phyloP scores from a whole-genome alignment of 2,797 vertebrate species.

The Neoniphon sammara region DNA sequence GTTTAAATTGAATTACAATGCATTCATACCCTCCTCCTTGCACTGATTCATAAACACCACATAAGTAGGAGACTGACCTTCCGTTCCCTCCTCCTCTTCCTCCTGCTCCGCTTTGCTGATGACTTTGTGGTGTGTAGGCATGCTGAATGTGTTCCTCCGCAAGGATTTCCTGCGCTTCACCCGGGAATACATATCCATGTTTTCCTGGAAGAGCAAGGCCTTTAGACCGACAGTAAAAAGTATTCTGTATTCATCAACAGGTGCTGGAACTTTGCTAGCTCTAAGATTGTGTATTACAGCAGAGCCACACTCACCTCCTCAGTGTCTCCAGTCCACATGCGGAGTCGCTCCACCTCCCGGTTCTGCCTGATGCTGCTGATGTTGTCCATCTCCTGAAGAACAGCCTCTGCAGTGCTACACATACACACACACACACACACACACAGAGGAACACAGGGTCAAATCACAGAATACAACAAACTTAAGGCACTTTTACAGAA shows the following conservation, averaged over 20 bases:
- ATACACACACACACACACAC: not conserved
- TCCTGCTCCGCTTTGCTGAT: slow-evolving; percentile 90
- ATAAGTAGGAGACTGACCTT: slow-evolving; percentile 65
- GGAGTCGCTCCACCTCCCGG: slow-evolving; percentile 95
- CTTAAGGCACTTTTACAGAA: slow-evolving; percentile 5
- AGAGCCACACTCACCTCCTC: slow-evolving; percentile 88
- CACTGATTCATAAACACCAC: slow-evolving; percentile 15
- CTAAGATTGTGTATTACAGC: not conserved
- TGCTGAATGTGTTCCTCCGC: slow-evolving; percentile 92
- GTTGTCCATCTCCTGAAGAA: slow-evolving; percentile 99
- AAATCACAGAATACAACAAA: not conserved
- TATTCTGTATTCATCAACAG: not conserved
- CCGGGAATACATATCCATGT: slow-evolving; percentile 99
- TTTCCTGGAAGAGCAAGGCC: slow-evolving; percentile 86
- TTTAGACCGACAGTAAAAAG: not conserved
- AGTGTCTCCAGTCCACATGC: slow-evolving; percentile 97
- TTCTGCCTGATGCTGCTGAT: slow-evolving; percentile 96
- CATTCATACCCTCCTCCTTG: not conserved
- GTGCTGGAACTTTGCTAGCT: not conserved
- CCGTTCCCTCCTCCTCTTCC: slow-evolving; percentile 91
- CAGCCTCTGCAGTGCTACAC: slow-evolving; percentile 95
- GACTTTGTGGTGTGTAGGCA: slow-evolving; percentile 95
- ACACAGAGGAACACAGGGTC: slow-evolving; percentile 1
- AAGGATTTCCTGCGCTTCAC: slow-evolving; percentile 97
- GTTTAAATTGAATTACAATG: not conserved